Evolutionary conservation across 2,888 invertebrate genomes (phyloP), one percentile per base, ranked within the genome.

Genomic region (Sycophila texana): DNA sequence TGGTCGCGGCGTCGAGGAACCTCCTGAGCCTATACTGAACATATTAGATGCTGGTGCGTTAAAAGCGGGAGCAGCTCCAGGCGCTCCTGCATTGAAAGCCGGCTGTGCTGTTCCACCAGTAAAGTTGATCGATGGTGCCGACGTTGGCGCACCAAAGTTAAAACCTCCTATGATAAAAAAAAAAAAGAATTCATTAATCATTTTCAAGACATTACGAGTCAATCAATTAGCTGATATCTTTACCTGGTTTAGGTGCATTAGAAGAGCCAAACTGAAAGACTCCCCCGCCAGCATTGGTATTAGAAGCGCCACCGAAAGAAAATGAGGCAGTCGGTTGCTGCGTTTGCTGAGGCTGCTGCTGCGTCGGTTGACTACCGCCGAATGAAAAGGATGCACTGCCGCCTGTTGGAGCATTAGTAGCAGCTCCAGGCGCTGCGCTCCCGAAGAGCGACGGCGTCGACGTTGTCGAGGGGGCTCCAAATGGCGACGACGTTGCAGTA

Each of bases 1-100:
- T 60, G 90, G 85, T 80, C 91, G 88, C n/a, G 90, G 88, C n/a
- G 90, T 88, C 18, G 86, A 90, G 10, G 88, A 90, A 4, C 39
- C 39, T 16, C 91, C 91, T 1, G 91, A 88, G 14, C 92, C 92
- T 79, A 92, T 92, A 83, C 89, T 92, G 82, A 92, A 92, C 90
- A 91, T 92, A 67, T 89, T 82, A 86, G 60, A 83, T 2, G 83
- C 68, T 4, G 81, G 81, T n/a, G 83, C 80, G 49, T 80, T 82
- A 49, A 85, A 85, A 1, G 83, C 71, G 10, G 79, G 70, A 13
- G 79, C 76, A 16, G 75, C 74, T 39, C 86, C 87, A 5, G 86
- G 81, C 0, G 85, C 74, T 4, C 86, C 82, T 61, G 85, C 82
- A 26, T 83, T 84, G 39, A 89, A 89, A 0, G 84, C 80, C n/a